Evolutionary conservation across 2,888 invertebrate genomes (phyloP), one percentile per base, ranked within the genome.

Genomic region (Synanthedon myopaeformis): DNA sequence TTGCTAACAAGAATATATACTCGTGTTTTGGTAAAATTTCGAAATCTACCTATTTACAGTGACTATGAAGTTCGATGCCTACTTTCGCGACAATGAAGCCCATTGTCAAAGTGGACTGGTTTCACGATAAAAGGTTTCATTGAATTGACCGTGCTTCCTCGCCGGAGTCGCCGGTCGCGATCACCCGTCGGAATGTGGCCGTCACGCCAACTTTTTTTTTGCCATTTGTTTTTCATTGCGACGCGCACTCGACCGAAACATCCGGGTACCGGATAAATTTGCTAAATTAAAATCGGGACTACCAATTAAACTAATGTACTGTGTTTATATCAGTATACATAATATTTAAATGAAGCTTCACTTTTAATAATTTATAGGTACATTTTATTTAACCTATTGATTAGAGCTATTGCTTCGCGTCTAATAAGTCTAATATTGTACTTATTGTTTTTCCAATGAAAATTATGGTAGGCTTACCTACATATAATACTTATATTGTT

Each of bases 21-120:
- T 28, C 28, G 23, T 28, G 2, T 28, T 28, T 8, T 28, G 28
- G 35, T 35, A 8, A 8, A 35, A 35, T 35, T 35, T 35, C 8
- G 8, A 8, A 35, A 35, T 35, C 10, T 35, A 35, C 2, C 35
- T 35, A 35, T 35, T 23, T 0, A 10, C 35, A 23, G 35, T 35
- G 1, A 35, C 35, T 6, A 35, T 10, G 35, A 35, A 35, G 35
- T 35, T 35, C 45, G 45, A n/a, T 45, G 45, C 8, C 45, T 45
- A 45, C 45, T 45, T 45, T 52, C 13, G 48, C 12, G 42, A 76
- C 72, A 78, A 76, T 73, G 69, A 69, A 67, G 61, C 58, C 70
- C 66, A 79, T 80, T 81, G 79, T 81, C 76, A 62, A 58, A 59
- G 66, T 58, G 69, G 62, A 74, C 72, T 74, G 69, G 75, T 74